Evolutionary conservation across 2,888 invertebrate genomes (phyloP).

Genomic region (Drosophila quinaria): DNA sequence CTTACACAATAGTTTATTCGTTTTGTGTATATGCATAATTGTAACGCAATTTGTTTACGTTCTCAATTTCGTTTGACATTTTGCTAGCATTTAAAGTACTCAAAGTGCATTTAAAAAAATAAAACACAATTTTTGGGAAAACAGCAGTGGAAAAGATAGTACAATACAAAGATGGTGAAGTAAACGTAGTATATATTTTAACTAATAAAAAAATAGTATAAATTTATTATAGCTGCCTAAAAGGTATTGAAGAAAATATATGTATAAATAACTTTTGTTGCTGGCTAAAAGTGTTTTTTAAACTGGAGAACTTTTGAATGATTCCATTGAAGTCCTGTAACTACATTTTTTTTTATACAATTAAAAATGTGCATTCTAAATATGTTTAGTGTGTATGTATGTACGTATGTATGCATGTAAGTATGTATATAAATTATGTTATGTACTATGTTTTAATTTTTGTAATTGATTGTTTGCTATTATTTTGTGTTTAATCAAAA

Average conservation of each 20-base stretch:
- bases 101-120: constrained; percentile 48
- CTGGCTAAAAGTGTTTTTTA: constrained; percentile 23
- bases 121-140: constrained; percentile 33
- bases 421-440: constrained; percentile 49
- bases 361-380: constrained; percentile 60
- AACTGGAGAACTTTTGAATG: constrained; percentile 29
- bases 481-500: constrained; percentile 62
- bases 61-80: constrained; percentile 75
- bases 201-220: constrained; percentile 30
- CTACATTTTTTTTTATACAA: constrained; percentile 37
- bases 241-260: constrained; percentile 28
- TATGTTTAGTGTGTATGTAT: constrained; percentile 51
- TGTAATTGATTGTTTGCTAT: constrained; percentile 69
- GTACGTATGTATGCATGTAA: constrained; percentile 29
- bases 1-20: constrained; percentile 71
- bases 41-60: constrained; percentile 69
- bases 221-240: constrained; percentile 36
- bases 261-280: constrained; percentile 24
- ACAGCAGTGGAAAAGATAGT: constrained; percentile 33
- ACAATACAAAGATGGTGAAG: constrained; percentile 16
- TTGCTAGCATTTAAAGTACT: constrained; percentile 71
- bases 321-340: constrained; percentile 32
- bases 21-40: constrained; percentile 71
- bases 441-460: constrained; percentile 51
- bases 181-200: constrained; percentile 33